These are phyloP conservation scores for Colossoma macropomum DNA, from an alignment of 2,113 vertebrate species.

Conservation along the genomic window DNA sequence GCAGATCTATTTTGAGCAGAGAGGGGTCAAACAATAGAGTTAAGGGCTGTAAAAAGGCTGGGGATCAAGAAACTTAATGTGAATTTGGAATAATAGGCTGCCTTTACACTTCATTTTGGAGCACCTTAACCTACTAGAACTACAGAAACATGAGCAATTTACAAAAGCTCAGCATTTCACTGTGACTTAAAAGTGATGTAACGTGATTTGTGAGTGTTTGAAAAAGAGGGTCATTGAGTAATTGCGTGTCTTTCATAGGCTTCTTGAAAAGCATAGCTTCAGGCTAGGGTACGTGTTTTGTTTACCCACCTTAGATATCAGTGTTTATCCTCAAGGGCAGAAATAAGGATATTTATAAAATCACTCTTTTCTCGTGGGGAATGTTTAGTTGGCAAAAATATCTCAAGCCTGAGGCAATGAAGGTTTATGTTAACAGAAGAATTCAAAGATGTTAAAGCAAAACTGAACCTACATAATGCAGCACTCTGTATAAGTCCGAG, in stretches of 20 bases:
- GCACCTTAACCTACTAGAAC: not conserved
- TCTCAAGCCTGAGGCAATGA: not conserved
- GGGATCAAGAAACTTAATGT: no score
- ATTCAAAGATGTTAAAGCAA: not conserved
- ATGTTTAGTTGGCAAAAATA: conserved; percentile 12
- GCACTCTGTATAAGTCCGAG: no score
- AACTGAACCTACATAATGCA: not conserved
- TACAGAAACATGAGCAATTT: not conserved
- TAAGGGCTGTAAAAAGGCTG: no score
- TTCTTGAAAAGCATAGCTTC: not conserved
- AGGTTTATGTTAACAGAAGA: not conserved
- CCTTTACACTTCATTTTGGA: not conserved
- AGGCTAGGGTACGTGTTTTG: not conserved
- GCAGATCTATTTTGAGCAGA: not conserved
- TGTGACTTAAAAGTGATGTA: not conserved
- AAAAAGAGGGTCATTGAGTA: not conserved
- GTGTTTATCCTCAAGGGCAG: conserved; percentile 9
- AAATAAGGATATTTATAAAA: conserved; percentile 4
- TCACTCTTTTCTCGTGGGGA: not conserved
- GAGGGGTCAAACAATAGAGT: no score
- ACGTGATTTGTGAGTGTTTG: not conserved
- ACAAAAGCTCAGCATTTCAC: not conserved
- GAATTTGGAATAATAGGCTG: not conserved
- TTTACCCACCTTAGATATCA: not conserved
- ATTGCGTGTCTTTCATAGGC: not conserved